Base-by-base conservation (phyloP, 2,888 invertebrate species). In the Drosophila gaucha region DNA sequence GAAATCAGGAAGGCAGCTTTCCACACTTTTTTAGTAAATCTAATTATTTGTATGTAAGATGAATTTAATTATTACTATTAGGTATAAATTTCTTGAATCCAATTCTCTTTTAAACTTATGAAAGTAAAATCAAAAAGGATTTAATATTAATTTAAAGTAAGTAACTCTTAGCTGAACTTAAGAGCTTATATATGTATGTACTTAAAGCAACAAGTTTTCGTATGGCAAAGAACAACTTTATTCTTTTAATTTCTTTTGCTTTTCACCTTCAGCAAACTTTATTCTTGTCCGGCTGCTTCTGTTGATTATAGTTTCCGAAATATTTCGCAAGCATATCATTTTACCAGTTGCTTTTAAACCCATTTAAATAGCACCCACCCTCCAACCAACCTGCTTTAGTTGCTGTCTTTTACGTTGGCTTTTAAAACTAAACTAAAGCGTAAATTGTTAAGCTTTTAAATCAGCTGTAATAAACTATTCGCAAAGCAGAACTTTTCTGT, bases 381-480 rank as follows among this genome's bases (percentile, higher is more conserved):
- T 43, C 3, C n/a, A 2, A 16, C 16, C 14, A 8, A 10, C 4
- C 24, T 16, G 24, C 26, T 9, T 9, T 14, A 18, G 22, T 12
- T 35, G 3, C 12, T 8, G 9, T 20, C n/a, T 9, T 10, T 33
- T 14, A 12, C 6, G 8, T 16, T 30, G 18, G 5, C 16, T 44
- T 18, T 36, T 4, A 6, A 26, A 39, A 9, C 22, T 33, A n/a
- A 26, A 16, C 18, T 26, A 18, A 12, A 30, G 24, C 6, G 22
- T 16, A 43, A 43, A 33, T 30, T 51, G 35, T 28, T 39, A 14
- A 8, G 8, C 12, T 8, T 18, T 52, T 9, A 35, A 41, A 51
- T 36, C 36, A 39, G 38, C n/a, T 39, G 30, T 22, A 36, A n/a
- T 49, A 26, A 59, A 67, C 44, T 55, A 44, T 41, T 62, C 54